Base-by-base conservation (phyloP, 2,113 vertebrate genomes). In the Calonectris borealis region DNA sequence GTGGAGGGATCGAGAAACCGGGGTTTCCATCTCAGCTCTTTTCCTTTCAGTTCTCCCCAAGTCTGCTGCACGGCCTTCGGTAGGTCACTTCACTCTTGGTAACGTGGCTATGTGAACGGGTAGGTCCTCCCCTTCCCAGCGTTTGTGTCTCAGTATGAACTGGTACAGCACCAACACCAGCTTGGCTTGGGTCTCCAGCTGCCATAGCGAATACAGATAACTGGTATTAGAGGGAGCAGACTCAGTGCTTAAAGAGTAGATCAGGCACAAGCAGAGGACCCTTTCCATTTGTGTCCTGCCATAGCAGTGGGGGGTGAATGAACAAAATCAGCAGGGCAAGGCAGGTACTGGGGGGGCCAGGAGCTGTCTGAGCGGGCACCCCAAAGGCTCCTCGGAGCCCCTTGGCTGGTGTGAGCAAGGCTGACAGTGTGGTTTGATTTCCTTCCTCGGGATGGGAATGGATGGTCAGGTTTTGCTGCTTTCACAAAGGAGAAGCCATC, bases 131-230 rank as follows among this genome's bases (percentile, higher is more conserved):
- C 26, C 70, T 42, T 70, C 31, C 26, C 31, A n/a, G 57, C 0
- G 0, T 15, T 7, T 29, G 49, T 42, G 16, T 38, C 55, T 65
- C 75, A 4, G 22, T 4, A 16, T 18, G 40, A 31, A 44, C 5
- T 68, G 34, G 55, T 82, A 19, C 16, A 82, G 51, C 73, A 60
- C 34, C 68, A 32, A 7, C 42, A 17, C 25, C 68, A 32, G 24
- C n/a, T 31, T 77, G 25, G 44, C 40, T 3, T 13, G 64, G 9
- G n/a, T 44, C 58, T 58, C 27, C 69, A 36, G n/a, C 48, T 49
- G 66, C 62, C 0, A 0, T 24, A 36, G n/a, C 2, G 1, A 57
- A 51, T 4, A 11, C 38, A 55, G 24, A 13, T 32, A n/a, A 48
- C 49, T 38, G 55, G 4, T 16, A 25, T 13, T 12, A 18, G 38